Evolutionary conservation across 2,113 vertebrate genomes (phyloP).

Genomic region (Ramphastos sulfuratus): DNA sequence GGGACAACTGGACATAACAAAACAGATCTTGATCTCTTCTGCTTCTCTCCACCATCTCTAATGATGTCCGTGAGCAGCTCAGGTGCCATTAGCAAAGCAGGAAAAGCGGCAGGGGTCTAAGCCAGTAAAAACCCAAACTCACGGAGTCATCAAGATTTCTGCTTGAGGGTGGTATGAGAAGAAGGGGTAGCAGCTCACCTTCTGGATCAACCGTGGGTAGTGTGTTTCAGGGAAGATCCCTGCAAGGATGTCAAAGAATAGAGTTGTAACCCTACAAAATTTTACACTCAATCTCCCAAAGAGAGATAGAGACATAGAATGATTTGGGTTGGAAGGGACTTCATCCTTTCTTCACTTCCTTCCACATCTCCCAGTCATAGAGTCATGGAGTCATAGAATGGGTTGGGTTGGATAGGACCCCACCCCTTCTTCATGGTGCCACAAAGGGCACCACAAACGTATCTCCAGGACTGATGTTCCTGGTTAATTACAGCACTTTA

Average conservation of each 20-base stretch:
- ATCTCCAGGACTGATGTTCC: neutral
- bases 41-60: neutral
- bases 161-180: neutral
- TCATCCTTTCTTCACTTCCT: no score
- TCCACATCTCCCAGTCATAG: no score
- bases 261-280: fast-evolving
- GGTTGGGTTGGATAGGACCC: no score
- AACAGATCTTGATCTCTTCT: neutral
- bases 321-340: no score
- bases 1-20: fast-evolving
- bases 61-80: neutral
- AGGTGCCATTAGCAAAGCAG: neutral
- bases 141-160: neutral
- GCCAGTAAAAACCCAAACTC: neutral
- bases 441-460: neutral
- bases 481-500: neutral
- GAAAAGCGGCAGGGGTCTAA: neutral
- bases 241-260: slow-evolving; percentile 39
- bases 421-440: fast-evolving
- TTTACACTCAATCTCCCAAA: neutral
- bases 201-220: slow-evolving; percentile 87
- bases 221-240: slow-evolving; percentile 92
- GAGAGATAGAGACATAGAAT: no score
- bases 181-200: slow-evolving; percentile 73
- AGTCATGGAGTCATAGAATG: no score